Evolutionary conservation across 2,113 vertebrate genomes (phyloP), one percentile per base, ranked within the genome.

Genomic region (Greenwoodochromis staneri): DNA sequence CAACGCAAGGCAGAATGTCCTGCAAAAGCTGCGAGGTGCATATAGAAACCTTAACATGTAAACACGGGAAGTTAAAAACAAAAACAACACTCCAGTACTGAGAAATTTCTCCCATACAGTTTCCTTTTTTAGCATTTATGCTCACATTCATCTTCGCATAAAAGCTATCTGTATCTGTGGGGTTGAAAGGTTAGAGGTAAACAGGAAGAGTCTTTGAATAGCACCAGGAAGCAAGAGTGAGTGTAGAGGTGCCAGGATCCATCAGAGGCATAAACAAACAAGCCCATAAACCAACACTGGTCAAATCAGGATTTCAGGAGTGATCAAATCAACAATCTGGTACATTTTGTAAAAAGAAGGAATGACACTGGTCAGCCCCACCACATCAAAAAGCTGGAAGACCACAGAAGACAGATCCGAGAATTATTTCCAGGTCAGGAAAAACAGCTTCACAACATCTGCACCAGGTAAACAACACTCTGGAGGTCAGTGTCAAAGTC

Each of bases 131-230:
- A 78, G 71, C 27, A 49, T 31, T 49, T 19, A 49, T n/a, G 42
- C 4, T 49, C n/a, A 38, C n/a, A 87, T 53, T 80, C 11, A 54
- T 66, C 83, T 57, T 87, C 13, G 29, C 16, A 31, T 83, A 36
- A 83, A 89, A 59, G 45, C 47, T 61, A 11, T 88, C 24, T 49
- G 36, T 84, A 11, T 78, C 42, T 42, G 17, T 9, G 34, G 47
- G 14, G 71, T n/a, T 76, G n/a, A 66, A 47, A 21, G 47, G 53
- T 88, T 76, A 82, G 55, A 85, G 84, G 87, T 90, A 91, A 92
- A 93, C 90, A 94, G 93, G 88, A 93, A 92, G 89, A 47, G 45
- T 49, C 3, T 17, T 81, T 76, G 31, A 86, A 88, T 82, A 80
- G 59, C 82, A 83, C 8, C 71, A 91, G 91, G 92, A 94, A 89